Conservation (phyloP, 2,797 vertebrate genomes). For the Acanthurus leucopareius region DNA sequence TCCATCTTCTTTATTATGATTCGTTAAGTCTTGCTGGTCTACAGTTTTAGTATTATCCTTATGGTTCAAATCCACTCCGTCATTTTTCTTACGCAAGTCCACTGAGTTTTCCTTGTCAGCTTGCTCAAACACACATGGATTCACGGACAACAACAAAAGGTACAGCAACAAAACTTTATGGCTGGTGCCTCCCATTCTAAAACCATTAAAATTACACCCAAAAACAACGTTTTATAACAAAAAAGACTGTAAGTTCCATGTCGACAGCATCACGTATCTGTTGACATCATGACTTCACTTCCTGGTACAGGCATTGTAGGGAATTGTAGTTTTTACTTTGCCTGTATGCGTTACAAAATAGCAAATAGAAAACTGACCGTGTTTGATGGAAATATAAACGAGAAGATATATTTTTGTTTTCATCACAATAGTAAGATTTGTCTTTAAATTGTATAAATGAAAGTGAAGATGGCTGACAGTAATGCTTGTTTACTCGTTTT, state of each 20-base stretch:
- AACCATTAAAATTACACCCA: slow-evolving; percentile 8
- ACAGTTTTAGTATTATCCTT: neutral
- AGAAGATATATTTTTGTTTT: neutral
- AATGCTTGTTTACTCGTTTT: slow-evolving; percentile 33
- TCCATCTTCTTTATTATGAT: slow-evolving; percentile 14
- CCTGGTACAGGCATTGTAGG: slow-evolving; percentile 60
- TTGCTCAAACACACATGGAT: slow-evolving; percentile 33
- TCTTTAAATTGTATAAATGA: rapidly evolving
- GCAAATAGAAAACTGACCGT: rapidly evolving
- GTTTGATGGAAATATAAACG: rapidly evolving
- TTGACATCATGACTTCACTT: slow-evolving; percentile 64
- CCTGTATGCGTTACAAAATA: rapidly evolving
- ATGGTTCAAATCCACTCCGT: slow-evolving; percentile 11
- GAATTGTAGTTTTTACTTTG: slow-evolving; percentile 70
- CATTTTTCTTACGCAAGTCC: slow-evolving; percentile 35
- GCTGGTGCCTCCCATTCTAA: slow-evolving; percentile 67
- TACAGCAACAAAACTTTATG: slow-evolving; percentile 27
- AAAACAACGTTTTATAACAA: slow-evolving; percentile 39
- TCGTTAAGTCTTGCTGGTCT: slow-evolving; percentile 15
- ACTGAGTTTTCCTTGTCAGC: slow-evolving; percentile 13
- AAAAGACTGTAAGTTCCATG: slow-evolving; percentile 56
- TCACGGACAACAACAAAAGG: slow-evolving; percentile 59
- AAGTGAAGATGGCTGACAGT: rapidly evolving
- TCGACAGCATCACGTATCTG: slow-evolving; percentile 55
- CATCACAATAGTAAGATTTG: rapidly evolving